Percentiles rank a stretch among this genome's conserved stretches.
Evolutionary conservation across 2,888 invertebrate genomes (phyloP).

Genomic region (Maniola hyperantus): DNA sequence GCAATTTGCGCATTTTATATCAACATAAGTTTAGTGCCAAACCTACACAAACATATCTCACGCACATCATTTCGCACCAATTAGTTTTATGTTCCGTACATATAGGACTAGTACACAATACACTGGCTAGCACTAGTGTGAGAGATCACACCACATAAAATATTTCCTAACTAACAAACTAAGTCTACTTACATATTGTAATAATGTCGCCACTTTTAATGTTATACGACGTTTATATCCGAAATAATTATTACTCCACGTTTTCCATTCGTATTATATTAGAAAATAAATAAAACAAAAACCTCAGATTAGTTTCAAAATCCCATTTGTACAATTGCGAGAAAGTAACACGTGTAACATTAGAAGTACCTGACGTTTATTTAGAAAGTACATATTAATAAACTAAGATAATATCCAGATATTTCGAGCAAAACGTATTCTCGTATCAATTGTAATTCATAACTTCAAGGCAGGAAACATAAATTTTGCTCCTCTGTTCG

Average conservation of each 20-base stretch:
- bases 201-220: neutral
- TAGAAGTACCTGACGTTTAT: neutral
- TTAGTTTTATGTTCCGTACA: neutral
- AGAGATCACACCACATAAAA: neutral
- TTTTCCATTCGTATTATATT: too few relatives aligned
- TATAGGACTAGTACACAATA: neutral
- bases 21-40: neutral
- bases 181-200: too few relatives aligned
- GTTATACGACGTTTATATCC: neutral
- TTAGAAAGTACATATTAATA: neutral
- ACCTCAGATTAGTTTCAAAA: neutral
- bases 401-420: neutral
- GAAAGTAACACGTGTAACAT: neutral
- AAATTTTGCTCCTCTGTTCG: neutral
- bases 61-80: neutral
- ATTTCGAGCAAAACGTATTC: neutral
- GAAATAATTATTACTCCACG: too few relatives aligned
- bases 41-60: conserved; percentile 1
- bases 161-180: neutral
- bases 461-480: neutral
- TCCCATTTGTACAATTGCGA: neutral
- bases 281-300: too few relatives aligned
- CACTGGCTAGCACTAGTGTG: neutral
- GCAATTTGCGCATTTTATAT: too few relatives aligned
- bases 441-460: neutral